These are phyloP conservation scores for Cantharis nigra DNA, from an alignment of 2,888 invertebrate species.

Conservation along the genomic window DNA sequence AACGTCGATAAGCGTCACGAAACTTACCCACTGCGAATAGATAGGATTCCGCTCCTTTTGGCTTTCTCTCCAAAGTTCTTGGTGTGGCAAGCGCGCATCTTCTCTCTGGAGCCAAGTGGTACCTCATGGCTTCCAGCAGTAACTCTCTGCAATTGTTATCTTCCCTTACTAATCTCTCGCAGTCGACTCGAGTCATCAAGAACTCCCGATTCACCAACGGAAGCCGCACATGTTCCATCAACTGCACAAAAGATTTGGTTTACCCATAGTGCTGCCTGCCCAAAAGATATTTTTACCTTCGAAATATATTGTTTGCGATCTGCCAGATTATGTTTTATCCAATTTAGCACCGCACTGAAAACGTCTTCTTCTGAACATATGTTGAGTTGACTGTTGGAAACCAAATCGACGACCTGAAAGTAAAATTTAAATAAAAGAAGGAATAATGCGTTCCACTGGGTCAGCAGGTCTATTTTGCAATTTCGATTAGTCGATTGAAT, in stretches of 20 bases:
- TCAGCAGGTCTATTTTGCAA: neutral
- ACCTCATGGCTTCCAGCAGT: slow-evolving; percentile 71
- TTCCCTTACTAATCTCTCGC: slow-evolving; percentile 67
- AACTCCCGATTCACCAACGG: slow-evolving; percentile 69
- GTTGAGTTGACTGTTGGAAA: slow-evolving; percentile 69
- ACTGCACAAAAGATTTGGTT: slow-evolving; percentile 46
- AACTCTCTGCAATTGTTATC: slow-evolving; percentile 67
- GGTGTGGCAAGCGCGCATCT: slow-evolving; percentile 65
- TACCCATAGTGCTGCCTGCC: neutral
- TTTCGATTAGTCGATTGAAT: neutral
- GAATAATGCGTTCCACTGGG: neutral
- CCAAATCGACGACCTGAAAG: slow-evolving; percentile 64
- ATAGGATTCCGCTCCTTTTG: slow-evolving; percentile 69
- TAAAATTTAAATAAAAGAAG: neutral
- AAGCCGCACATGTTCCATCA: slow-evolving; percentile 68
- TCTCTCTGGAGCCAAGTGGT: slow-evolving; percentile 71
- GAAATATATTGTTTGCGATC: slow-evolving; percentile 64
- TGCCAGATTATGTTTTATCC: slow-evolving; percentile 69
- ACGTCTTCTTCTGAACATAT: slow-evolving; percentile 71
- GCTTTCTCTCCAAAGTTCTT: slow-evolving; percentile 66
- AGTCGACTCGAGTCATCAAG: slow-evolving; percentile 69
- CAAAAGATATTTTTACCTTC: slow-evolving; percentile 53
- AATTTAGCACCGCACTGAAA: slow-evolving; percentile 67
- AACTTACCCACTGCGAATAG: slow-evolving; percentile 63
- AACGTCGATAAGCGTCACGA: neutral